Percentiles rank a stretch among this genome's conserved stretches.
phyloP scores from a whole-genome alignment of 2,888 invertebrate species.

The Agonopterix alstromeriana region DNA sequence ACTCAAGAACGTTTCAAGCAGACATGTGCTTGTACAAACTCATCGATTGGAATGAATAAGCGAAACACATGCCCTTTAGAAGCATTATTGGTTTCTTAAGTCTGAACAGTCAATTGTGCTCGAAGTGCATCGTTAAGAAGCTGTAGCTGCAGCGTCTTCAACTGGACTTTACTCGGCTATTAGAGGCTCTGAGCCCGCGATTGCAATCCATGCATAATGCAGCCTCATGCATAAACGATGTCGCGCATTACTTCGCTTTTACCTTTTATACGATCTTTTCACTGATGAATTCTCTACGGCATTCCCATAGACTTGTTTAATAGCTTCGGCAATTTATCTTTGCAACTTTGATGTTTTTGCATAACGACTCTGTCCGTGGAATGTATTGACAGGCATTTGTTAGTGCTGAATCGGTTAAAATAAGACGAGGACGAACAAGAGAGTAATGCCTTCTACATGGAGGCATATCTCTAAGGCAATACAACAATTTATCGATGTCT shows the following conservation, averaged over 20 bases:
- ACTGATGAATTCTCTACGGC: conserved; percentile 21
- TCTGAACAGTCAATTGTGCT: conserved; percentile 22
- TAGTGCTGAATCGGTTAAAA: conserved; percentile 5
- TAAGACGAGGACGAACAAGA: too few species aligned
- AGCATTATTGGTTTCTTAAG: conserved; percentile 21
- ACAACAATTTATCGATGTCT: too few species aligned
- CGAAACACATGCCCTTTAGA: conserved; percentile 15
- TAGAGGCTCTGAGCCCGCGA: conserved; percentile 38
- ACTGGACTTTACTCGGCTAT: conserved; percentile 23
- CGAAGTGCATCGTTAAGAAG: conserved; percentile 15
- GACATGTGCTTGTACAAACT: background rate
- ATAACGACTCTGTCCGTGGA: conserved; percentile 2
- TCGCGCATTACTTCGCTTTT: conserved; percentile 46
- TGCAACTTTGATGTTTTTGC: conserved; percentile 6
- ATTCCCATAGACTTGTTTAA: conserved; percentile 28
- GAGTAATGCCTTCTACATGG: too few species aligned
- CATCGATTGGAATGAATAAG: conserved; percentile 10
- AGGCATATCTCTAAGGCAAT: too few species aligned
- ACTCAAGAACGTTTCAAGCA: background rate
- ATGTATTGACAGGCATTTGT: background rate
- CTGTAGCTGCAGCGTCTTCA: background rate
- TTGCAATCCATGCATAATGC: conserved; percentile 64
- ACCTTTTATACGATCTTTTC: conserved; percentile 40
- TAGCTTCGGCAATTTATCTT: conserved; percentile 28
- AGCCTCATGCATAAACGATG: conserved; percentile 61